Evolutionary conservation across 37 sponge, comb jelly and placozoan species (phyloP), one percentile per base, ranked within the genome.

Genomic region (Geodia barretti): DNA sequence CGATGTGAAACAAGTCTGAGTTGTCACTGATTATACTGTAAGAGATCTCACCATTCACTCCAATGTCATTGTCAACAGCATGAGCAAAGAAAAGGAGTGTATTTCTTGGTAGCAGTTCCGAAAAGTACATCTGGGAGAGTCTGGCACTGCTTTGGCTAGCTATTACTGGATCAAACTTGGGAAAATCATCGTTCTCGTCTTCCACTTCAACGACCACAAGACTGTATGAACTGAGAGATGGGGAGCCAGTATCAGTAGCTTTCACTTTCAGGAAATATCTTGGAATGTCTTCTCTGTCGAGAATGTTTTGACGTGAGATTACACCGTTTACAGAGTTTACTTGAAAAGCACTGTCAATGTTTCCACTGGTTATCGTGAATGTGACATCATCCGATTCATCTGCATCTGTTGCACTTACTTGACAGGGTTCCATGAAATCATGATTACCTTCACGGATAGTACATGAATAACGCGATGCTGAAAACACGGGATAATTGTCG

Each of bases 401-500:
- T 29, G 35, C 66, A 64, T 84, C 88, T 4, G 39, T 29, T 24
- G 92, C 92, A 61, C 30, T 42, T 23, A 92, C 84, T 38, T 54
- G 62, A 30, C 88, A 81, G 19, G 40, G 7, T 5, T 54, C 11
- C 17, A 19, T 72, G 61, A 83, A 78, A 0, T 7, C 1, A 29
- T 38, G 9, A 2, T 33, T 19, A 4, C 30, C 60, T 41, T 86
- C 86, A 11, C 2, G 17, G 14, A 89, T 41, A 28, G 61, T 47
- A 61, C 83, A 81, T 7, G 60, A 25, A 65, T 89, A 93, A 29
- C 72, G 41, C 20, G 30, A 17, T 5, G 70, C 29, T 38, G 86
- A 70, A 60, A 93, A 93, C 31, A 62, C 34, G 1, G 92, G 92
- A 54, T 42, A 78, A 64, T 83, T 72, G 28, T 92, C 88, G 41